phyloP scores from a whole-genome alignment of 2,113 vertebrate species.

The Lampris incognitus region DNA sequence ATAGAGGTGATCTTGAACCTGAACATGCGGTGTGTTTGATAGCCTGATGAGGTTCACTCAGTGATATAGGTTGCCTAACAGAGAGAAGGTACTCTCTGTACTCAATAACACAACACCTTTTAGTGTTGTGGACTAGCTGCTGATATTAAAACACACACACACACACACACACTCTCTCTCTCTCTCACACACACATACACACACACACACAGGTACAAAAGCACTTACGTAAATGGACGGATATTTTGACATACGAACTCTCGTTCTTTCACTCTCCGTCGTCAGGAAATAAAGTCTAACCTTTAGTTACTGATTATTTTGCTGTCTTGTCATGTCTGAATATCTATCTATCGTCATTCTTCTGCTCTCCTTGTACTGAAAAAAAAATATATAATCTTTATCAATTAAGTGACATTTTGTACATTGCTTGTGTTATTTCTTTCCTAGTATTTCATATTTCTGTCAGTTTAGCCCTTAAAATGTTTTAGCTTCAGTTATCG shows the following conservation, averaged over 20 bases:
- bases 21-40: background rate
- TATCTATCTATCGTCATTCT: background rate
- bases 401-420: background rate
- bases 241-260: too few relatives aligned
- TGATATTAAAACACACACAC: background rate
- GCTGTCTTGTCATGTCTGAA: background rate
- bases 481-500: too few relatives aligned
- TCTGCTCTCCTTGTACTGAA: background rate
- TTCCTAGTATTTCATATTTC: too few relatives aligned
- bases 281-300: slow-evolving; percentile 41
- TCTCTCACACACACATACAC: background rate
- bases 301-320: slow-evolving; percentile 38
- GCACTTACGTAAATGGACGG: too few relatives aligned
- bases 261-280: background rate
- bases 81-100: background rate
- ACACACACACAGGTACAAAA: background rate
- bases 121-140: slow-evolving; percentile 8
- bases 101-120: slow-evolving; percentile 16
- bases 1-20: slow-evolving; percentile 8
- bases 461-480: too few relatives aligned
- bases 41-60: slow-evolving; percentile 3
- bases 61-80: background rate
- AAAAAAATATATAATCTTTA: background rate
- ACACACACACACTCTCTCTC: background rate
- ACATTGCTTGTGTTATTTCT: background rate